Percentiles rank a stretch among this genome's conserved stretches.
Conservation (phyloP, 2,113 vertebrate genomes). For the Diphyllodes magnificus region DNA sequence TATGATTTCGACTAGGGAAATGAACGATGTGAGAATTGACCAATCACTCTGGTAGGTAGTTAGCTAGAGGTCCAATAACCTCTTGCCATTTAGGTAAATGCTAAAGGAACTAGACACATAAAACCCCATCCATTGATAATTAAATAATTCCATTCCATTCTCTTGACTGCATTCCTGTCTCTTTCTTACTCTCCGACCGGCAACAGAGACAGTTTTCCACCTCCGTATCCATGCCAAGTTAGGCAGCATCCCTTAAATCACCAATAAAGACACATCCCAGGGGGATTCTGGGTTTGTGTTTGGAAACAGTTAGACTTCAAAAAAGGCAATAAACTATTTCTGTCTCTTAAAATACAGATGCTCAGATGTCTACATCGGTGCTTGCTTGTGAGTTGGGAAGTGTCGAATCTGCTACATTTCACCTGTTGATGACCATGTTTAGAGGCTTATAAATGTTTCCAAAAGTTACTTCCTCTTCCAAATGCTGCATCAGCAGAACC, state of each 20-base stretch:
- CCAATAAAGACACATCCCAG: not conserved
- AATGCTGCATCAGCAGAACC: not conserved
- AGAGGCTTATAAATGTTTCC: not conserved
- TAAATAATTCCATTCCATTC: too few species aligned
- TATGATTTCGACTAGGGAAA: too few species aligned
- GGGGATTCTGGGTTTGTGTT: not conserved
- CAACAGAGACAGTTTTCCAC: not conserved
- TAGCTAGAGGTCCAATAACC: too few species aligned
- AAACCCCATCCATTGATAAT: too few species aligned
- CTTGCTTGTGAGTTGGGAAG: not conserved
- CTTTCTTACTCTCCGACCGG: too few species aligned
- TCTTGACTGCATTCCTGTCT: too few species aligned
- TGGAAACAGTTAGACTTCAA: not conserved
- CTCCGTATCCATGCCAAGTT: fast-evolving
- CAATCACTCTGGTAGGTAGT: too few species aligned
- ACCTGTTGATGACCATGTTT: not conserved
- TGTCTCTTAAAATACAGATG: not conserved
- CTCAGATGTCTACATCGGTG: not conserved
- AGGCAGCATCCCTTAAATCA: not conserved
- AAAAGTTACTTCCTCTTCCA: not conserved
- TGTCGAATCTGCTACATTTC: not conserved
- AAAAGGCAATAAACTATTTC: not conserved
- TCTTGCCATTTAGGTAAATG: too few species aligned
- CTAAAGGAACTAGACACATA: too few species aligned
- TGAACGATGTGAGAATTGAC: too few species aligned